These are phyloP conservation scores for Periophthalmus modestus DNA, from an alignment of 2,113 vertebrate species.

Conservation along the genomic window DNA sequence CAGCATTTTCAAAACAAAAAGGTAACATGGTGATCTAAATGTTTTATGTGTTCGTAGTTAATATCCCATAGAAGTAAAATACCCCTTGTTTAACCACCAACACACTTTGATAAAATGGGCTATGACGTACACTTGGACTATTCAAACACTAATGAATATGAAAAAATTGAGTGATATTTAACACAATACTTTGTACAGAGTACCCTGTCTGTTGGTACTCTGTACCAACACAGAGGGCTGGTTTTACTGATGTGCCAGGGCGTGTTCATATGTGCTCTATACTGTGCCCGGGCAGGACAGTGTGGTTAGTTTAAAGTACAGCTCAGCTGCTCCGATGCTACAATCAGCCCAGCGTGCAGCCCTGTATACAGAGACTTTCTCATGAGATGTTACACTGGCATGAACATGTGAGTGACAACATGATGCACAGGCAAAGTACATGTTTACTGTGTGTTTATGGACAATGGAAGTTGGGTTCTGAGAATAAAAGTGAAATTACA, in stretches of 20 bases:
- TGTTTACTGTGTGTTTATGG: neutral
- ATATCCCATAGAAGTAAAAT: too few relatives aligned
- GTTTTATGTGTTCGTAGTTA: too few relatives aligned
- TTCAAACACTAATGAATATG: too few relatives aligned
- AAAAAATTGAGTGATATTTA: too few relatives aligned
- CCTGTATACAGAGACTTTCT: neutral
- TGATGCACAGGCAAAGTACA: neutral
- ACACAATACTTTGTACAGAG: neutral
- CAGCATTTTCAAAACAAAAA: too few relatives aligned
- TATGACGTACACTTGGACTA: too few relatives aligned
- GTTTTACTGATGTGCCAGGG: neutral
- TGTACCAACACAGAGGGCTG: too few relatives aligned
- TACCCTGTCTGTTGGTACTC: neutral
- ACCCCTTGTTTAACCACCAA: too few relatives aligned
- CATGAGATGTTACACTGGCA: neutral
- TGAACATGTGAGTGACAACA: neutral
- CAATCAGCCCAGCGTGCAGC: neutral
- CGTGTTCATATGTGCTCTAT: neutral
- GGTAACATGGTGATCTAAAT: too few relatives aligned
- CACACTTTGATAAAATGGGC: too few relatives aligned
- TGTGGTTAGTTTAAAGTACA: neutral
- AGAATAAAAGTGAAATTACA: neutral
- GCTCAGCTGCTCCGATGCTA: neutral
- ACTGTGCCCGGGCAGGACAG: neutral
- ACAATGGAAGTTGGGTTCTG: too few relatives aligned